Conservation (phyloP, 2,113 vertebrate genomes). For the Leptodactylus fuscus region DNA sequence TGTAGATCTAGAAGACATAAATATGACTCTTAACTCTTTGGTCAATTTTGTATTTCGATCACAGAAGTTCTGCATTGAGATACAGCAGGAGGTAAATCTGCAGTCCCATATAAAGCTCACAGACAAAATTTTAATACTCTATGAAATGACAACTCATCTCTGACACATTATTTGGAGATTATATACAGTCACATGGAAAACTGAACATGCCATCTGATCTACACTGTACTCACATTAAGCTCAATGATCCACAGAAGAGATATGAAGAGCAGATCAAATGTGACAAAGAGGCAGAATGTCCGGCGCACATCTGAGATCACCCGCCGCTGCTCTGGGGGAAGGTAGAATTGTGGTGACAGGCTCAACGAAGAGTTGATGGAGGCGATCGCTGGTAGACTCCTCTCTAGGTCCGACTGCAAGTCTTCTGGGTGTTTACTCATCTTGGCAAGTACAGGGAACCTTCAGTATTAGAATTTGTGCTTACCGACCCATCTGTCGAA, state of each 20-base stretch:
- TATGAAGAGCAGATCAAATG: conserved; percentile 96
- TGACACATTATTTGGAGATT: not conserved
- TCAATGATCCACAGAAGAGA: conserved; percentile 97
- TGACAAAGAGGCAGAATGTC: conserved; percentile 98
- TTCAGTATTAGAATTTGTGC: not conserved
- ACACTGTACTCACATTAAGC: conserved; percentile 82
- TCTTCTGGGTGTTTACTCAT: conserved; percentile 73
- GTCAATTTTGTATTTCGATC: too few relatives aligned
- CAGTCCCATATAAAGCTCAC: too few relatives aligned
- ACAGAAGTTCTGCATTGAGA: too few relatives aligned
- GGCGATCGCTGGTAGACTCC: conserved; percentile 87
- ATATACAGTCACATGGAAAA: not conserved
- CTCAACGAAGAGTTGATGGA: conserved; percentile 86
- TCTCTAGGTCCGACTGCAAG: conserved; percentile 80
- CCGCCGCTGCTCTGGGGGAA: conserved; percentile 75
- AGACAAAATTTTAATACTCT: too few relatives aligned
- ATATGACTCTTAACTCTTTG: not conserved
- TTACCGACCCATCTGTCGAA: conserved; percentile 1
- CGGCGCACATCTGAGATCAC: conserved; percentile 94
- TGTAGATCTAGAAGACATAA: not conserved
- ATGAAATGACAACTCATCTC: too few relatives aligned
- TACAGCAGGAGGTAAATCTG: too few relatives aligned
- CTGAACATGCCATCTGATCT: not conserved
- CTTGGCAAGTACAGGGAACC: conserved; percentile 59
- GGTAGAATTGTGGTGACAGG: conserved; percentile 74